Percentiles rank a stretch among this genome's conserved stretches.
These are phyloP conservation scores for Lapara coniferarum DNA, from an alignment of 2,888 invertebrate species.

Conservation along the genomic window DNA sequence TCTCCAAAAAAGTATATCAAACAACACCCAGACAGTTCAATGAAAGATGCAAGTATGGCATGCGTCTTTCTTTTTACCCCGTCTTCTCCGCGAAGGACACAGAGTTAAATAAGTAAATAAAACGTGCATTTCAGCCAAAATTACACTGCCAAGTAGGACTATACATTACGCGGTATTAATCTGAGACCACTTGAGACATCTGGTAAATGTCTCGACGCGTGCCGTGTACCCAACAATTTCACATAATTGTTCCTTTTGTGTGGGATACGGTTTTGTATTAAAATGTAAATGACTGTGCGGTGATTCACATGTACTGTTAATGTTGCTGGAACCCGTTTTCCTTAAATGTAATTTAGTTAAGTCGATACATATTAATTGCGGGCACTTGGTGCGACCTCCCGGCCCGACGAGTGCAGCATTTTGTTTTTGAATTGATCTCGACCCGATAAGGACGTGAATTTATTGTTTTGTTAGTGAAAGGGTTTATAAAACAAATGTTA, in stretches of 20 bases:
- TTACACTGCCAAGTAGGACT: conserved; percentile 10
- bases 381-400: neutral
- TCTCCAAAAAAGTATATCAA: neutral
- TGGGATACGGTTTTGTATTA: conserved; percentile 29
- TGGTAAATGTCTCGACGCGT: conserved; percentile 10
- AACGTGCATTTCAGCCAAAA: conserved; percentile 11
- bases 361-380: conserved; percentile 32
- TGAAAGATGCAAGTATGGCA: neutral
- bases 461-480: conserved; percentile 6
- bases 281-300: conserved; percentile 42
- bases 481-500: neutral
- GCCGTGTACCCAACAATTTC: conserved; percentile 38
- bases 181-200: conserved; percentile 19
- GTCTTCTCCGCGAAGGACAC: conserved; percentile 4
- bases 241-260: conserved; percentile 44
- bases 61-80: neutral
- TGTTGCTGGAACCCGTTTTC: conserved; percentile 42
- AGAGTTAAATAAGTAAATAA: conserved; percentile 1
- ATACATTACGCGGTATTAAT: conserved; percentile 18
- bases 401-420: too few relatives aligned
- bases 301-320: conserved; percentile 43
- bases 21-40: neutral
- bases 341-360: conserved; percentile 39
- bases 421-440: conserved; percentile 11
- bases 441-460: neutral